phyloP scores from a whole-genome alignment of 2,113 vertebrate species.

The Dromiciops gliroides region DNA sequence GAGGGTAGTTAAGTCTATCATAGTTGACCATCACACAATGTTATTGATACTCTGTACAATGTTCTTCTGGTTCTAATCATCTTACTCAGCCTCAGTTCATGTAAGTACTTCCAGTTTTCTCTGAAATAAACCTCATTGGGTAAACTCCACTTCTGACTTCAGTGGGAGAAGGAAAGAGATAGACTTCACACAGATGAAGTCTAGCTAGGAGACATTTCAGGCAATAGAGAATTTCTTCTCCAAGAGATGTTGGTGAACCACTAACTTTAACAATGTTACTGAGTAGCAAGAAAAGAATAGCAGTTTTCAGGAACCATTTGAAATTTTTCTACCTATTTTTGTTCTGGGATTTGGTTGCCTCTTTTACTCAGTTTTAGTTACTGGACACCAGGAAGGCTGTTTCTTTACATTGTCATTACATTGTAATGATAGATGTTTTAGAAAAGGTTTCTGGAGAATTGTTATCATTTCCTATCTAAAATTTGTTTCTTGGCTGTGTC shows the following conservation, averaged over 20 bases:
- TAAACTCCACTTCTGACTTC: background rate
- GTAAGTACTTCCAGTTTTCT: too few species aligned
- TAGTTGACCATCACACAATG: too few species aligned
- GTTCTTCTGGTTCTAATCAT: too few species aligned
- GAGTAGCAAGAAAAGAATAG: background rate
- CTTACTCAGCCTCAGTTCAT: too few species aligned
- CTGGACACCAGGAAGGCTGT: background rate
- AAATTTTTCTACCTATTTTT: background rate
- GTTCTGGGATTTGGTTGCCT: background rate
- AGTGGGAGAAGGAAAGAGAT: background rate
- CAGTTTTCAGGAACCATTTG: background rate
- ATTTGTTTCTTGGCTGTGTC: background rate
- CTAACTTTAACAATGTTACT: too few species aligned
- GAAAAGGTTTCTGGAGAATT: background rate
- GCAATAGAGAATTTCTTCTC: background rate
- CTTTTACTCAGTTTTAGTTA: background rate
- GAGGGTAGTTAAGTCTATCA: too few species aligned
- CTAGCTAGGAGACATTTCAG: background rate
- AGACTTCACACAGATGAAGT: background rate
- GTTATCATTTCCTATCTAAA: background rate
- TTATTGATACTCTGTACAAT: too few species aligned
- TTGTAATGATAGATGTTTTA: background rate
- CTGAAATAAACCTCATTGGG: too few species aligned
- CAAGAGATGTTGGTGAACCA: background rate
- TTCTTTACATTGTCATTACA: background rate